Conservation (phyloP, 2,888 invertebrate species). For the Cheilosia soror region DNA sequence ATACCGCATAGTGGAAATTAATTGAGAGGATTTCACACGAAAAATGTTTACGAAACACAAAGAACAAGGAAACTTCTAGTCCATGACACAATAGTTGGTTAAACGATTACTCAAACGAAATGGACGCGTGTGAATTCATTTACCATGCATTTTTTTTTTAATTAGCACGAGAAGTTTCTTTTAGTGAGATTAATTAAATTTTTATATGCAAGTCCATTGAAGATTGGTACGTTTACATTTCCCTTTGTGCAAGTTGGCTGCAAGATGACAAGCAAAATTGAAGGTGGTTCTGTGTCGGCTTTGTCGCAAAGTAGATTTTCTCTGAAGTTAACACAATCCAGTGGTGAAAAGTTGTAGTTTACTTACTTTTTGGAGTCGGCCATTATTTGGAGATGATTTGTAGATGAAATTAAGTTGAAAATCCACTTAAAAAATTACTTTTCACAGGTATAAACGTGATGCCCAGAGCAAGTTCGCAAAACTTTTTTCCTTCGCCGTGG, state of each 20-base stretch:
- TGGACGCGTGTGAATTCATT: constrained; percentile 15
- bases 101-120: constrained; percentile 10
- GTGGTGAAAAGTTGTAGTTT: constrained; percentile 21
- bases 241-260: constrained; percentile 59
- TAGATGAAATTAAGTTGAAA: constrained; percentile 38
- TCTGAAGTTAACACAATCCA: constrained; percentile 23
- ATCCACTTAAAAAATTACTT: constrained; percentile 65
- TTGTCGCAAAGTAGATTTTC: constrained; percentile 63
- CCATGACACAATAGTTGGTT: constrained; percentile 9
- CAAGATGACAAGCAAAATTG: constrained; percentile 77
- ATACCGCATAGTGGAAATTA: constrained; percentile 39
- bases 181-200: constrained; percentile 21
- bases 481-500: constrained; percentile 60
- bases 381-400: constrained; percentile 77
- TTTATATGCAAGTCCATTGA: constrained; percentile 17
- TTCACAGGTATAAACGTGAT: constrained; percentile 62
- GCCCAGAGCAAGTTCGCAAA: constrained; percentile 62
- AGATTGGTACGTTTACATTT: constrained; percentile 22
- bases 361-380: constrained; percentile 83
- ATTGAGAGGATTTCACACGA: constrained; percentile 11
- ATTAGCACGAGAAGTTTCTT: neutral
- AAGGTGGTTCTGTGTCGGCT: constrained; percentile 76
- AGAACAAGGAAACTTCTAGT: constrained; percentile 62
- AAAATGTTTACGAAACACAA: constrained; percentile 60
- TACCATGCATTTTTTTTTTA: neutral